Evolutionary conservation across 2,888 invertebrate species (phyloP).

Genomic region (Tetrapedia diversipes): DNA sequence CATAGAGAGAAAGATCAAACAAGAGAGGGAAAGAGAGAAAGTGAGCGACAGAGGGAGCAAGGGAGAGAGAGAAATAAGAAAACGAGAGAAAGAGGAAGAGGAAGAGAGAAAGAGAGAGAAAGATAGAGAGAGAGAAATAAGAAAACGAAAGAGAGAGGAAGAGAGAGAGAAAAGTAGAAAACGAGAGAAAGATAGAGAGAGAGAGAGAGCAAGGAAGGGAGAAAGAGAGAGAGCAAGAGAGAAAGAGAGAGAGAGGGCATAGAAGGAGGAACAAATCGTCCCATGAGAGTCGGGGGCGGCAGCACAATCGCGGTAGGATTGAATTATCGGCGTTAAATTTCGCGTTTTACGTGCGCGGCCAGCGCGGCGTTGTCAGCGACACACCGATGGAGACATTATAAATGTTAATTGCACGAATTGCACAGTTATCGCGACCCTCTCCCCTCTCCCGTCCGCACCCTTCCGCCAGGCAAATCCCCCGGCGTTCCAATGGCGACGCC

Average conservation of each 20-base stretch:
- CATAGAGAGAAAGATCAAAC: neutral
- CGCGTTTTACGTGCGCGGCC: slow-evolving; percentile 68
- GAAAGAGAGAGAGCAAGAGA: neutral
- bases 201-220: neutral
- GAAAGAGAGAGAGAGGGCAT: too few species aligned
- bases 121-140: too few species aligned
- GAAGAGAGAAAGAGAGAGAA: too few species aligned
- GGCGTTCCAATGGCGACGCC: slow-evolving; percentile 10
- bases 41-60: too few species aligned
- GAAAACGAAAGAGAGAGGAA: too few species aligned
- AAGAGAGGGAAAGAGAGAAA: neutral
- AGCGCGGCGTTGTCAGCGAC: slow-evolving; percentile 61
- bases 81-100: too few species aligned
- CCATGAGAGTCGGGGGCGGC: slow-evolving; percentile 52
- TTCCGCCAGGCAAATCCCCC: neutral
- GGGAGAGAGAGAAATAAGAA: too few species aligned
- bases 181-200: too few species aligned
- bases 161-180: too few species aligned
- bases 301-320: slow-evolving; percentile 66
- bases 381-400: slow-evolving; percentile 78
- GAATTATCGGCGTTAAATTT: slow-evolving; percentile 77
- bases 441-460: neutral
- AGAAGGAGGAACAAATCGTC: too few species aligned
- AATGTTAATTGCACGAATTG: slow-evolving; percentile 80
- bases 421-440: slow-evolving; percentile 73